Evolutionary conservation across 2,113 vertebrate species (phyloP).

Genomic region (Tragelaphus scriptus): DNA sequence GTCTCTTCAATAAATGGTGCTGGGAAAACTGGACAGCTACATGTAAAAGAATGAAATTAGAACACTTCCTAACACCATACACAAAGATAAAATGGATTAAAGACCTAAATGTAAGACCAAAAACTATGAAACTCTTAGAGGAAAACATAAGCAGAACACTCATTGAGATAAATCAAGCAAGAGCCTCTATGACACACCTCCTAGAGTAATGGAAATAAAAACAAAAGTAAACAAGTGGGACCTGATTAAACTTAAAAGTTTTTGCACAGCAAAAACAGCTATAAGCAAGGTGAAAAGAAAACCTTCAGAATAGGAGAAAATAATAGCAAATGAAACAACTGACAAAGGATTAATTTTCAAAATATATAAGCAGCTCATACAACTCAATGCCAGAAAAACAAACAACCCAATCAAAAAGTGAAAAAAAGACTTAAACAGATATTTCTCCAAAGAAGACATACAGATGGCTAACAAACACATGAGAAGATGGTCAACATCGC

Average conservation of each 20-base stretch:
- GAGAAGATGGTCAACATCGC: not conserved
- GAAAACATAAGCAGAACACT: not conserved
- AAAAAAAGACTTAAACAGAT: not conserved
- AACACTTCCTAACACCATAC: not conserved
- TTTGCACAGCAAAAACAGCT: not conserved
- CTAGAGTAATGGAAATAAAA: not conserved
- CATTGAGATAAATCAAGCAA: not conserved
- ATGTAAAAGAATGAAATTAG: not conserved
- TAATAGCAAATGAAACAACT: not conserved
- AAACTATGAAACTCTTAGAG: not conserved
- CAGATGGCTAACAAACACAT: not conserved
- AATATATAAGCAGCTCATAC: not conserved
- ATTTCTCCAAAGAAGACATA: not conserved
- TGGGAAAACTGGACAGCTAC: not conserved
- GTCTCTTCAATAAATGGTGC: not conserved
- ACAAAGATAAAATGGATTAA: not conserved
- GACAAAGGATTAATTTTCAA: not conserved
- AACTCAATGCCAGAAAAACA: not conserved
- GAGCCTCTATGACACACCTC: not conserved
- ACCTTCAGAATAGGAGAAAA: not conserved
- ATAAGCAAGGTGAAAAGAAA: not conserved
- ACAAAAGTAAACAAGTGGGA: not conserved
- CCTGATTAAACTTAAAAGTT: not conserved
- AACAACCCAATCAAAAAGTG: not conserved
- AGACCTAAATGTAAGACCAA: not conserved